Conservation (phyloP, 2,888 invertebrate genomes). For the Dicycla oo region DNA sequence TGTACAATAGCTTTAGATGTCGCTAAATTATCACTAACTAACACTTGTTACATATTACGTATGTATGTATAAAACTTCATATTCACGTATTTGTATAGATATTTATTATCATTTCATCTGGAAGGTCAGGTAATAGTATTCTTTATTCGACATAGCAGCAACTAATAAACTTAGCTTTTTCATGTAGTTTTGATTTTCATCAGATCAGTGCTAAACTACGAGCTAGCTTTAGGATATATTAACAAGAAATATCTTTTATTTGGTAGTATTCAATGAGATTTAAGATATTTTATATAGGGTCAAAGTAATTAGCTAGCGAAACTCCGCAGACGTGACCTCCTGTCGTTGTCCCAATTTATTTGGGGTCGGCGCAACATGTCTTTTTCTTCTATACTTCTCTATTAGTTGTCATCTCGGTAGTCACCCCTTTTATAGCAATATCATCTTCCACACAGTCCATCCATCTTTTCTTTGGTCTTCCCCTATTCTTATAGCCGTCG, state of each 20-base stretch:
- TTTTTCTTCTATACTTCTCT: too few species aligned
- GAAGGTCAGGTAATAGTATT: neutral
- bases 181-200: slow-evolving; percentile 47
- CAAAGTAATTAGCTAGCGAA: too few species aligned
- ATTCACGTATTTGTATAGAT: slow-evolving; percentile 24
- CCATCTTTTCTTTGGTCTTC: too few species aligned
- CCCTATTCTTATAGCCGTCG: too few species aligned
- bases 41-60: slow-evolving; percentile 26
- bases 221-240: neutral
- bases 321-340: neutral
- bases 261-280: neutral
- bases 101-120: slow-evolving; percentile 15
- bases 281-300: neutral
- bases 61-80: slow-evolving; percentile 22
- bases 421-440: too few species aligned
- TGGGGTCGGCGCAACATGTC: too few species aligned
- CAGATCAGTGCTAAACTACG: slow-evolving; percentile 2
- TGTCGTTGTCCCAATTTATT: too few species aligned
- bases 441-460: too few species aligned
- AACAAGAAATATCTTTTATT: neutral
- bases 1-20: slow-evolving; percentile 54
- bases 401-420: too few species aligned
- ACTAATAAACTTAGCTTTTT: slow-evolving; percentile 57
- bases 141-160: neutral
- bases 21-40: slow-evolving; percentile 57